Evolutionary conservation across 2,888 invertebrate genomes (phyloP), one percentile per base, ranked within the genome.

Genomic region (Phania funesta): DNA sequence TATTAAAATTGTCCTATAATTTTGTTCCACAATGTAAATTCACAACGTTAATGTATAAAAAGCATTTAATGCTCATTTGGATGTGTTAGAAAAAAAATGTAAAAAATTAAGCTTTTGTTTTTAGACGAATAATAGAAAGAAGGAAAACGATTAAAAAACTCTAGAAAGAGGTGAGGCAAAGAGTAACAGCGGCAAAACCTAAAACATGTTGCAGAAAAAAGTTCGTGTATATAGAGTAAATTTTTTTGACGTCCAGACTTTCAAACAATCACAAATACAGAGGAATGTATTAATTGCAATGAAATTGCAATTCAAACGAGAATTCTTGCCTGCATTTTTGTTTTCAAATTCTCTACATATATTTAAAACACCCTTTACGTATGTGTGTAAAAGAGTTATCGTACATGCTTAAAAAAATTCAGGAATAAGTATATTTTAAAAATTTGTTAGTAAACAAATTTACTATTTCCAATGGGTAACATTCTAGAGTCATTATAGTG

Each of bases 1-100:
- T n/a, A n/a, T n/a, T n/a, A n/a, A n/a, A n/a, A n/a, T n/a, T n/a
- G 26, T 5, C 29, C 18, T 75, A 67, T 48, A 75, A 58, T 58
- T 75, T 41, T 67, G 5, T 6, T 8, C 29, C 20, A 13, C 3
- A 22, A 0, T 75, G 22, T 67, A 38, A 52, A 9, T 46, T 24
- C 65, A 73, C 60, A 71, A 26, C 65, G 64, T 71, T 81, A 64
- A 50, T 67, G 62, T 68, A 75, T 76, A 67, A 78, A 82, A 74
- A 70, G 54, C 50, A 56, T 64, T 77, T 74, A 64, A 56, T 78
- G 74, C 74, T 41, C 62, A 82, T 70, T 60, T 70, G 58, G 64
- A 52, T 58, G 56, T 68, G 60, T 62, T 58, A 46, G 44, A 32
- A 29, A 60, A 22, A 41, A 26, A 52, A 20, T 0, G 8, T 38